Evolutionary conservation across 2,113 vertebrate species (phyloP).

Genomic region (Cyanoliseus patagonus): DNA sequence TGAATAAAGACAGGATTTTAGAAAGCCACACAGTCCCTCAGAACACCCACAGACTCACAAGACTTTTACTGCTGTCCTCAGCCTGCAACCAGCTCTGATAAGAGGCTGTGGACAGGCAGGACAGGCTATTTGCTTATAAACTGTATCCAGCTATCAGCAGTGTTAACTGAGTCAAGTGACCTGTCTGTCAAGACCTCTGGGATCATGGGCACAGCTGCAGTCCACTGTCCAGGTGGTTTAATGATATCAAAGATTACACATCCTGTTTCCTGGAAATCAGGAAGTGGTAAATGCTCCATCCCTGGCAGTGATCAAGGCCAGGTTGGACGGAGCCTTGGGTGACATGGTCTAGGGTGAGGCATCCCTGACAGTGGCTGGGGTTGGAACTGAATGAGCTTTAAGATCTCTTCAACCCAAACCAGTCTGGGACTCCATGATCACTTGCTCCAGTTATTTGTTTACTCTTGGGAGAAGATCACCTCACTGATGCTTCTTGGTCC

Average conservation of each 20-base stretch:
- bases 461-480: not conserved
- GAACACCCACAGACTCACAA: slow-evolving; percentile 28
- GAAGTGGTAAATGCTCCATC: not conserved
- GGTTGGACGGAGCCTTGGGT: not conserved
- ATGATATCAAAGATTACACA: accelerated
- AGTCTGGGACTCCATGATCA: not conserved
- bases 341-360: not conserved
- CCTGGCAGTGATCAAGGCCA: not conserved
- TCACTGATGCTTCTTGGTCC: not conserved
- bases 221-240: not conserved
- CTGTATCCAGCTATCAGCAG: not conserved
- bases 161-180: not conserved
- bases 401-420: not conserved
- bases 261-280: not conserved
- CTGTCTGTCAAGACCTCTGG: not conserved
- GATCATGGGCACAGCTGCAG: not conserved
- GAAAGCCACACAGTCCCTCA: not conserved
- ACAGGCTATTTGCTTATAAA: not conserved
- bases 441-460: not conserved
- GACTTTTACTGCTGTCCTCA: not conserved
- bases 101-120: not conserved
- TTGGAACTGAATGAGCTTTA: not conserved
- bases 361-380: not conserved
- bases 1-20: not conserved
- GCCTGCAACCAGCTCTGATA: not conserved